Percentiles rank a stretch among this genome's conserved stretches.
phyloP scores from a whole-genome alignment of 2,113 vertebrate genomes.

The Gallinago jamesoni region DNA sequence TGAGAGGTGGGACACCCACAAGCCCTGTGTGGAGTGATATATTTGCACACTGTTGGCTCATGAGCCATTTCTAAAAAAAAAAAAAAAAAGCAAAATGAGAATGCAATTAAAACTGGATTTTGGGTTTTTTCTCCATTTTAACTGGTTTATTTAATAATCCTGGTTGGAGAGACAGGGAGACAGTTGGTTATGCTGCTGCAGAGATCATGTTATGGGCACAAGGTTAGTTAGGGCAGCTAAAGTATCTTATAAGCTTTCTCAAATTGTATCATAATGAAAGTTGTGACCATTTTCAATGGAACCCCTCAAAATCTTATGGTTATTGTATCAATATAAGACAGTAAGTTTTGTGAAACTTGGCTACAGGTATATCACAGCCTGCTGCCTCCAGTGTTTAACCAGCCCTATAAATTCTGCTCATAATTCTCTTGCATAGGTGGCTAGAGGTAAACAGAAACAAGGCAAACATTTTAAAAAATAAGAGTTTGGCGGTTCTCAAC shows the following conservation, averaged over 20 bases:
- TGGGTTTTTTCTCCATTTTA: not conserved
- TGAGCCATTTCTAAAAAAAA: slow-evolving; percentile 30
- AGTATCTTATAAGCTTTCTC: not conserved
- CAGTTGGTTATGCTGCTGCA: not conserved
- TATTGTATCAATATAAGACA: not conserved
- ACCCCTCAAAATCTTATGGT: not conserved
- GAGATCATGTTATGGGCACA: not conserved
- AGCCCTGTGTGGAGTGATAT: slow-evolving; percentile 30
- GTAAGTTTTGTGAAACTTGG: not conserved
- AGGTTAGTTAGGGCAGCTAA: not conserved
- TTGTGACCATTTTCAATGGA: not conserved
- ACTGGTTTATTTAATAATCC: not conserved
- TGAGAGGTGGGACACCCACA: slow-evolving; percentile 48
- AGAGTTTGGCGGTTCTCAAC: not conserved
- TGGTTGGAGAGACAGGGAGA: not conserved
- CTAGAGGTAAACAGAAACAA: not conserved
- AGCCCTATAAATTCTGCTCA: not conserved
- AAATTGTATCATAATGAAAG: not conserved
- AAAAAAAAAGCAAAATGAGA: not conserved
- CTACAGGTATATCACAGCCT: not conserved
- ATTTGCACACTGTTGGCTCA: slow-evolving; percentile 43
- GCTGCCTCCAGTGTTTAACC: not conserved
- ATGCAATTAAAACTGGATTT: not conserved
- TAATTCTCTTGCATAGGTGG: not conserved
- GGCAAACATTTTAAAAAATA: not conserved